Evolutionary conservation across 2,113 vertebrate species (phyloP).

Genomic region (Rhizomys pruinosus): DNA sequence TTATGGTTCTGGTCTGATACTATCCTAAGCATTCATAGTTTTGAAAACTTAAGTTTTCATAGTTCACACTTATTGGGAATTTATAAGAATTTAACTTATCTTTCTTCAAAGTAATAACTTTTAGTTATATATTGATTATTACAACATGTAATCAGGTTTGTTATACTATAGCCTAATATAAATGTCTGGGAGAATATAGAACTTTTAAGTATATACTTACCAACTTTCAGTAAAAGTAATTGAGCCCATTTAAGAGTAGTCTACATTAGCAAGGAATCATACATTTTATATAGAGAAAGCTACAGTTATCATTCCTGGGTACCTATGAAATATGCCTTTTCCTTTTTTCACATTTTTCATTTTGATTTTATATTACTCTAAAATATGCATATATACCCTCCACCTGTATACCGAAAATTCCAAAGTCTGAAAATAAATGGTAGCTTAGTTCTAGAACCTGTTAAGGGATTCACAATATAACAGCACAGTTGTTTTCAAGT

Average conservation of each 20-base stretch:
- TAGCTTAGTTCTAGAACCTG: too few species aligned
- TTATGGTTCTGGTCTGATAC: background rate
- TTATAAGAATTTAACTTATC: constrained; percentile 24
- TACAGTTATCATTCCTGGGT: background rate
- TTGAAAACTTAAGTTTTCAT: constrained; percentile 4
- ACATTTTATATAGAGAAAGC: constrained; percentile 7
- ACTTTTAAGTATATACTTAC: background rate
- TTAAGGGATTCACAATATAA: too few species aligned
- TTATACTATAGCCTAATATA: background rate
- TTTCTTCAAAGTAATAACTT: too few species aligned
- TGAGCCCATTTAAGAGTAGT: background rate
- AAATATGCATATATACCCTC: too few species aligned
- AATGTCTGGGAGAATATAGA: background rate
- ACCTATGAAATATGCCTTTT: background rate
- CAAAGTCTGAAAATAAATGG: too few species aligned
- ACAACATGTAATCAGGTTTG: background rate
- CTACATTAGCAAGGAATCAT: background rate
- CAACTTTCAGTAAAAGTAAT: background rate
- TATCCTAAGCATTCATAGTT: background rate
- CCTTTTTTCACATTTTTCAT: too few species aligned
- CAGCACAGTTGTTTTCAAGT: too few species aligned
- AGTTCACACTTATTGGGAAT: background rate
- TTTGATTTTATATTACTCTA: too few species aligned
- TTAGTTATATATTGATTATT: constrained; percentile 22
- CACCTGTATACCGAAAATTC: too few species aligned